Evolutionary conservation across 2,888 invertebrate genomes (phyloP), one percentile per base, ranked within the genome.

Genomic region (Brenthis daphne): DNA sequence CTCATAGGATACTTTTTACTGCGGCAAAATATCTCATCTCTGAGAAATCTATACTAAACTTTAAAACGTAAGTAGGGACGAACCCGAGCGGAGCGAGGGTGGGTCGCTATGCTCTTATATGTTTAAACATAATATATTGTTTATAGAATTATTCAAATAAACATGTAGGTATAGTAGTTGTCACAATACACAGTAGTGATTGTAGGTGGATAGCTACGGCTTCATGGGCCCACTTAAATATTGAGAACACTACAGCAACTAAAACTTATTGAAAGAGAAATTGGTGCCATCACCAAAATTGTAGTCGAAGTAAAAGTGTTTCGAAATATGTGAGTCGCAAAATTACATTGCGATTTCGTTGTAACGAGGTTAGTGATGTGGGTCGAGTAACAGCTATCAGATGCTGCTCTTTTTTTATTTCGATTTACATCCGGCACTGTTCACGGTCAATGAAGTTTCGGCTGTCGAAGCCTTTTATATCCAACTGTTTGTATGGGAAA

Each of bases 331-430:
- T 85, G 78, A 86, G 84, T 90, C 89, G 92, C 92, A 85, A 92
- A 92, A 91, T 91, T 90, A 89, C 90, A 90, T 90, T 88, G 92
- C 92, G 89, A 91, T 92, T 92, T 92, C 89, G 90, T 89, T 83
- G 85, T 82, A 90, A 90, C 91, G 85, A 84, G 92, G 92, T 85
- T 87, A 84, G 75, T 72, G 79, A 91, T 89, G 90, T 92, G 83
- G 92, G 92, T 85, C 91, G 87, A 90, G 86, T 88, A 88, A 92
- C 92, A 88, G 92, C 89, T 87, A 88, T 87, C 82, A 83, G 85
- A 84, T 86, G 85, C 86, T 74, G 83, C 85, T 83, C 84, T 86
- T 75, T 82, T 85, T 82, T 83, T 83, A 43, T 84, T 83, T 82
- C 80, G 80, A 82, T 81, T 82, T 78, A 79, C 77, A 84, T 86